Evolutionary conservation across 2,113 vertebrate genomes (phyloP).

Genomic region (Ondatra zibethicus): DNA sequence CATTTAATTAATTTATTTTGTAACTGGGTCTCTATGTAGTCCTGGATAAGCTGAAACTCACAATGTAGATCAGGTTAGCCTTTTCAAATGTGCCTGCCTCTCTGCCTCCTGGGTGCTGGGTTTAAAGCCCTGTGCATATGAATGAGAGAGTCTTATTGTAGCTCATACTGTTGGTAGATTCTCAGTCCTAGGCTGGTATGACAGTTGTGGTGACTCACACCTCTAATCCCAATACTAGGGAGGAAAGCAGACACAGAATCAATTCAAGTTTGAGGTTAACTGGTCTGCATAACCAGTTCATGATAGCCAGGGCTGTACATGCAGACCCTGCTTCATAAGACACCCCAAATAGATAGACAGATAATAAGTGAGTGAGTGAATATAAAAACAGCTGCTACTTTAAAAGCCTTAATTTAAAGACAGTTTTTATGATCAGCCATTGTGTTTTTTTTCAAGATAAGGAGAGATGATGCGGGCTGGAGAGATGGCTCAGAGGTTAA

Average conservation of each 20-base stretch:
- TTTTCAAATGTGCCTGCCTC: not conserved
- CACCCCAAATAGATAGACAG: not conserved
- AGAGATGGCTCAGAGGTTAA: too few species aligned
- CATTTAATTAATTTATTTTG: not conserved
- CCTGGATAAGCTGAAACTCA: not conserved
- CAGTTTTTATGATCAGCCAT: not conserved
- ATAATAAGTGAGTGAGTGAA: not conserved
- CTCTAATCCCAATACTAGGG: not conserved
- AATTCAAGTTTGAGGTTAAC: not conserved
- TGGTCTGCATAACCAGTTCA: not conserved
- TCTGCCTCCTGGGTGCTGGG: not conserved
- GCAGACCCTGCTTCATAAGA: not conserved
- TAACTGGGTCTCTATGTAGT: not conserved
- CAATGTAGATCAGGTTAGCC: not conserved
- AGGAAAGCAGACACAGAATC: not conserved
- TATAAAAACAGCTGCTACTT: not conserved
- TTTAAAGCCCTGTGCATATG: not conserved
- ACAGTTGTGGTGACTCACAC: not conserved
- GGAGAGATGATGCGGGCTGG: not conserved
- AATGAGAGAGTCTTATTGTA: not conserved
- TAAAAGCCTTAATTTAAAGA: slow-evolving; percentile 36
- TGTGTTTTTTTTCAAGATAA: not conserved
- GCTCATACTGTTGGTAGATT: not conserved
- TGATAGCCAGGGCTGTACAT: not conserved
- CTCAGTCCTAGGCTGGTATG: not conserved